Percentiles rank a stretch among this genome's conserved stretches.
phyloP scores from a whole-genome alignment of 1,140 invertebrate species.

The Hylaeus anthracinus region DNA sequence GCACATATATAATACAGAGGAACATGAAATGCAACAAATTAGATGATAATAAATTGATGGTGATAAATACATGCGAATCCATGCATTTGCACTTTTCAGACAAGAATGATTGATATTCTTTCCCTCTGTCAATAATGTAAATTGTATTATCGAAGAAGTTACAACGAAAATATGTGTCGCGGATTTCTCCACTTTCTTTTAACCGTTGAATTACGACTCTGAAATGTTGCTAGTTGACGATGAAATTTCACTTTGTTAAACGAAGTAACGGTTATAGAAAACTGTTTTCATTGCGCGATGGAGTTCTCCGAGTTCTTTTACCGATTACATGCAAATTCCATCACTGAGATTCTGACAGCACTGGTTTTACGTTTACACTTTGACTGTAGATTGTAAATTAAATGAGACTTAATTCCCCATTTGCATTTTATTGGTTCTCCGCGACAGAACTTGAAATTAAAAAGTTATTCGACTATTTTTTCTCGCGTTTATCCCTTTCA shows the following conservation, averaged over 20 bases:
- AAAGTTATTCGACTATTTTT: background rate
- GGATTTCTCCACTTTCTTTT: too few species aligned
- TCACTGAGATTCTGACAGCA: background rate
- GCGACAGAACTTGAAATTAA: background rate
- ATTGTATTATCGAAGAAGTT: too few species aligned
- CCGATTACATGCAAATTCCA: background rate
- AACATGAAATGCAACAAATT: too few species aligned
- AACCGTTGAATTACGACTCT: too few species aligned
- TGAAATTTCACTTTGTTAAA: background rate
- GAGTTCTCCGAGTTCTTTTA: background rate
- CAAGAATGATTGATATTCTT: too few species aligned
- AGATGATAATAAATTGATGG: too few species aligned
- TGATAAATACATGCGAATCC: too few species aligned
- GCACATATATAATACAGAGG: too few species aligned
- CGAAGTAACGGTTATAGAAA: background rate
- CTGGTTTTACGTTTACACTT: constrained; percentile 21
- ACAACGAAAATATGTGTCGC: too few species aligned
- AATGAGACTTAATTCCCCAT: background rate
- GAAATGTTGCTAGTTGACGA: background rate
- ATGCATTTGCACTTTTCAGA: too few species aligned
- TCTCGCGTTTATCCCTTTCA: background rate
- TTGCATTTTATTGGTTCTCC: constrained; percentile 1
- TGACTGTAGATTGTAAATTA: background rate
- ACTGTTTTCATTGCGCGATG: background rate
- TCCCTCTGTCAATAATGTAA: too few species aligned